A percentile compares a stretch with the other conserved stretches of the same genome.
Evolutionary conservation across 2,888 invertebrate species (phyloP).

Genomic region (Podotricha telesiphe): DNA sequence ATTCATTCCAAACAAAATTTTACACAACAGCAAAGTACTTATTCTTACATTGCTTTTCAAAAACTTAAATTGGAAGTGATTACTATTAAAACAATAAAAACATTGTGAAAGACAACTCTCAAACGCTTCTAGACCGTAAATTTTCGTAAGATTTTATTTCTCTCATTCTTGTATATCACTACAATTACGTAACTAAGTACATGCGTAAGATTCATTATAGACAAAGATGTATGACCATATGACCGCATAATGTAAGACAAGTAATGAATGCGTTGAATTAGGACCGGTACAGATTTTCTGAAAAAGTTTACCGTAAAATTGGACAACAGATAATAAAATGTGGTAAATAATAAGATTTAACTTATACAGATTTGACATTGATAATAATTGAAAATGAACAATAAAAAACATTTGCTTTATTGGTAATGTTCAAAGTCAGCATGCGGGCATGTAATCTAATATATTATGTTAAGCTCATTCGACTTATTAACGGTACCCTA

Average conservation of each 20-base stretch:
- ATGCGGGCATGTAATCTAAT: conserved; percentile 67
- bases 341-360: neutral
- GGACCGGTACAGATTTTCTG: no score
- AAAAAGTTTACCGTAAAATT: no score
- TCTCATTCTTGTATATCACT: conserved; percentile 21
- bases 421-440: conserved; percentile 35
- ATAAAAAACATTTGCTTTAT: conserved; percentile 14
- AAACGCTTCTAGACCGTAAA: conserved; percentile 60
- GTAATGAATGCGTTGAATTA: neutral
- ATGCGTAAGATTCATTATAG: neutral
- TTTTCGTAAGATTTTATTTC: conserved; percentile 55
- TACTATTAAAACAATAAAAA: conserved; percentile 57
- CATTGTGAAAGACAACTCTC: conserved; percentile 68
- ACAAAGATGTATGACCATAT: neutral
- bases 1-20: no score
- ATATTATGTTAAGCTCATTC: conserved; percentile 58
- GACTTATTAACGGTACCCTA: conserved; percentile 58
- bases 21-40: neutral
- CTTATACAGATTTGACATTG: neutral
- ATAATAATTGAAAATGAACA: conserved; percentile 1
- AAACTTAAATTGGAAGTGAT: conserved; percentile 53
- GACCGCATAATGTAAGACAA: no score
- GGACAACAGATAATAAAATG: no score
- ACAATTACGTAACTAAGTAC: conserved; percentile 17
- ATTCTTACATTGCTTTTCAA: conserved; percentile 8